Conservation (phyloP, 2,888 invertebrate species). For the Perdita meconis region DNA sequence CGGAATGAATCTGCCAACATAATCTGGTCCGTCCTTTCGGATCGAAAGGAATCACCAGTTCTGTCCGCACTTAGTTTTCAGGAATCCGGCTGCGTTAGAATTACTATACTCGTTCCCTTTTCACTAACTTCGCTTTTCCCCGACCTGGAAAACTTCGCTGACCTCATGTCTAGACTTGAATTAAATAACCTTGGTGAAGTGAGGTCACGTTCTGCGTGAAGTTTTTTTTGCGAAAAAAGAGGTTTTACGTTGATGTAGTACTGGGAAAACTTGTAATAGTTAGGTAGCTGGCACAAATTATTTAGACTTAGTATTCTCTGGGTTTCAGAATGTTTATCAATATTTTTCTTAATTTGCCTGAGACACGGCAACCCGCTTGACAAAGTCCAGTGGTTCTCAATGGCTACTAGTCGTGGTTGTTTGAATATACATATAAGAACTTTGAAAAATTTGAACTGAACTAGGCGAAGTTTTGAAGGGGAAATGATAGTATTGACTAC, state of each 20-base stretch:
- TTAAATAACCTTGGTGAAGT: constrained; percentile 20
- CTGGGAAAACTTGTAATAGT: too few species aligned
- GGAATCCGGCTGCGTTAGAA: background rate
- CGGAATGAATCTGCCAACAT: constrained; percentile 54
- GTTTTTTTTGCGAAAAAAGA: too few species aligned
- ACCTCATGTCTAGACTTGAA: constrained; percentile 15
- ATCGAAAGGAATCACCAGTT: constrained; percentile 54
- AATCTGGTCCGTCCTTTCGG: constrained; percentile 48
- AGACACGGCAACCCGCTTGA: too few species aligned
- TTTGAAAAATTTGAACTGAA: background rate
- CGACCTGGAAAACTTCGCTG: constrained; percentile 40
- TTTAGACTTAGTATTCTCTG: too few species aligned
- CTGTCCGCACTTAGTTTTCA: constrained; percentile 45
- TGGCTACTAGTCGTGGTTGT: too few species aligned
- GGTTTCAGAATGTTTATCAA: too few species aligned
- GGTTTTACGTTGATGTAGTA: too few species aligned
- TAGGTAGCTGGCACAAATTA: too few species aligned
- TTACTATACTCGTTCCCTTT: constrained; percentile 27
- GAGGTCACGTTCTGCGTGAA: constrained; percentile 16
- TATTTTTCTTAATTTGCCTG: too few species aligned
- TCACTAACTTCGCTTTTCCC: constrained; percentile 17
- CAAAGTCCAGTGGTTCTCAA: too few species aligned
- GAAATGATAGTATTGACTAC: background rate
- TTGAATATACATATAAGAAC: too few species aligned
- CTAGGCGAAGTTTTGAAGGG: constrained; percentile 1